Evolutionary conservation across 2,888 invertebrate species (phyloP).

Genomic region (Cylloceria caligata): DNA sequence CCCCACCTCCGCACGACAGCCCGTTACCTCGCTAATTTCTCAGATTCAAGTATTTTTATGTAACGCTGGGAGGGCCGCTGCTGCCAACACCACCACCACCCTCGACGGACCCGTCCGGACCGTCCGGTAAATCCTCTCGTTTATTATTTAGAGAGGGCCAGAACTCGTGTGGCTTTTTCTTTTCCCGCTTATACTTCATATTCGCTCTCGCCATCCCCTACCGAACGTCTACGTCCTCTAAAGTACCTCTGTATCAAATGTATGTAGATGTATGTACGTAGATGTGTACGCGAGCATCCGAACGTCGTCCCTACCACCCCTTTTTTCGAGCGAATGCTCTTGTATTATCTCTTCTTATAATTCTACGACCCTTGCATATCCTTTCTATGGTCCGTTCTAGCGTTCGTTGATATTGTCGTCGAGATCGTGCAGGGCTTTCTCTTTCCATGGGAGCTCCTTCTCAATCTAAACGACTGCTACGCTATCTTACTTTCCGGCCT

Average conservation of each 20-base stretch:
- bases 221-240: slow-evolving; percentile 13
- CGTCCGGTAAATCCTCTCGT: slow-evolving; percentile 83
- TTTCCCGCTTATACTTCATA: slow-evolving; percentile 54
- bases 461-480: neutral
- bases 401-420: neutral
- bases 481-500: neutral
- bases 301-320: slow-evolving; percentile 50
- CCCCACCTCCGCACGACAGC: slow-evolving; percentile 71
- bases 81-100: slow-evolving; percentile 52
- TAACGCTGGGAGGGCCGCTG: slow-evolving; percentile 72
- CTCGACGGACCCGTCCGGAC: slow-evolving; percentile 54
- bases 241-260: slow-evolving; percentile 47
- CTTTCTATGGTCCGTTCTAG: neutral
- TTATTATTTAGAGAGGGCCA: slow-evolving; percentile 83
- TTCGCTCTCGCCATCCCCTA: slow-evolving; percentile 20
- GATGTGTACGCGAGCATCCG: slow-evolving; percentile 38
- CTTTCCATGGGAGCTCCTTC: neutral
- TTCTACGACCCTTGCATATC: slow-evolving; percentile 48
- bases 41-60: slow-evolving; percentile 85
- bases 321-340: slow-evolving; percentile 46
- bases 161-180: slow-evolving; percentile 69
- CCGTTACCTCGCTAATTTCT: slow-evolving; percentile 84
- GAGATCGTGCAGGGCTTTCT: neutral
- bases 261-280: slow-evolving; percentile 34
- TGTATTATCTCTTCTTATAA: slow-evolving; percentile 66